Evolutionary conservation across 2,113 vertebrate species (phyloP), one percentile per base, ranked within the genome.

Genomic region (Baryphthengus martii): DNA sequence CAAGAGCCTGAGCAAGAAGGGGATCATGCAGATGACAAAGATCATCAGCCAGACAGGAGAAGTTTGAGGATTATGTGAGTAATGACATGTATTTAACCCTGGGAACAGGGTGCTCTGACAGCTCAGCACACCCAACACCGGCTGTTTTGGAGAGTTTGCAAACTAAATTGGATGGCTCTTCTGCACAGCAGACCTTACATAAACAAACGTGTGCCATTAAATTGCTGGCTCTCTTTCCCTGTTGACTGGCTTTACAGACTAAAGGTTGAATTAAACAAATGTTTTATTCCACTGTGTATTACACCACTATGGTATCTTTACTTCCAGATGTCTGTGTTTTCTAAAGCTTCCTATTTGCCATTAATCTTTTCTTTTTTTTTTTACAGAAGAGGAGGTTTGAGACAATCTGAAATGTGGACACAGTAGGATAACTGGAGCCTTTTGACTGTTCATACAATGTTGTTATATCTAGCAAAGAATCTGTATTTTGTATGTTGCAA

Each of bases 261-360:
- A 89, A 95, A 96, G 53, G 73, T 85, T 96, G 92, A 93, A 95
- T 92, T 94, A 92, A 94, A 82, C 61, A 94, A 92, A 93, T 87
- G 85, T 81, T 96, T 87, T 87, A 92, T 96, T 96, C 90, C 88
- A 87, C 76, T 68, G 90, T 89, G 93, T 73, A 25, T 96, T 96
- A 90, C 76, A 79, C 83, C 68, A 81, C 58, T 92, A 47, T 67
- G 75, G 77, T 96, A 96, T 96, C 96, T 94, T 94, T 76, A 78
- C 70, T 96, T 94, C 96, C 96, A 97, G 95, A 95, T 97, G 95
- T 96, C 76, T 7, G 2, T 67, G 73, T 92, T 96, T 97, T 95
- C 80, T 94, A 82, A 97, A 95, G 88, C 83, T 89, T 92, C 66
- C 86, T 93, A 76, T 89, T 93, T 95, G 61, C 56, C 56, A 86